Evolutionary conservation across 2,113 vertebrate species (phyloP), one percentile per base, ranked within the genome.

Genomic region (Gallinago paraguaiae): DNA sequence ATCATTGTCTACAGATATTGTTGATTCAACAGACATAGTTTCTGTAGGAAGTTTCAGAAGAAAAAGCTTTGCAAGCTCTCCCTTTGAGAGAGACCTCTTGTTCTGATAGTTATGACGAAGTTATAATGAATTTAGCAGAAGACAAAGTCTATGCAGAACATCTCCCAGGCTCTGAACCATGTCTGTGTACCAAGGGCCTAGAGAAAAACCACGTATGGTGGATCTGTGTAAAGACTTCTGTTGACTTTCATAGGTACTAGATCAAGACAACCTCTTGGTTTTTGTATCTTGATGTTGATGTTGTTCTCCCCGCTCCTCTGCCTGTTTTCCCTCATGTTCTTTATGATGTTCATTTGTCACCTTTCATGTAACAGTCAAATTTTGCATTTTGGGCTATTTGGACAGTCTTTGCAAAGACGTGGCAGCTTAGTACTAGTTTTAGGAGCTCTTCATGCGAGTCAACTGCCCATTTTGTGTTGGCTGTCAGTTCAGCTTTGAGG

Each of bases 401-500:
- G 23, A 64, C 24, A 45, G 71, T 24, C 69, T 95, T 87, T 56
- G 78, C 48, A 43, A 78, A 85, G 59, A 35, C 31, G n/a, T 48
- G 77, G 41, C 48, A 81, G 57, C 48, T 86, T 59, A 51, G 70
- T 53, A n/a, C 50, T 77, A 12, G 31, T 24, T 78, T 37, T 28
- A 64, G 64, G 94, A 61, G 41, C 53, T 70, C 46, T 61, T 67
- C 27, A 28, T 92, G 43, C 27, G 46, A 88, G 81, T 45, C n/a
- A 86, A 64, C 20, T 60, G n/a, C 46, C 33, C 23, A 11, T 67
- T 78, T 77, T 74, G 51, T 85, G 68, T 63, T 74, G 51, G 48
- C 39, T 68, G 27, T 90, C 59, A 65, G 59, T 88, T 95, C 83
- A 50, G 13, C 35, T 77, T 95, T 77, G 74, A 82, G 89, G 24